Evolutionary conservation across 2,113 vertebrate species (phyloP), one percentile per base, ranked within the genome.

Genomic region (Corythornis madagascariensis): DNA sequence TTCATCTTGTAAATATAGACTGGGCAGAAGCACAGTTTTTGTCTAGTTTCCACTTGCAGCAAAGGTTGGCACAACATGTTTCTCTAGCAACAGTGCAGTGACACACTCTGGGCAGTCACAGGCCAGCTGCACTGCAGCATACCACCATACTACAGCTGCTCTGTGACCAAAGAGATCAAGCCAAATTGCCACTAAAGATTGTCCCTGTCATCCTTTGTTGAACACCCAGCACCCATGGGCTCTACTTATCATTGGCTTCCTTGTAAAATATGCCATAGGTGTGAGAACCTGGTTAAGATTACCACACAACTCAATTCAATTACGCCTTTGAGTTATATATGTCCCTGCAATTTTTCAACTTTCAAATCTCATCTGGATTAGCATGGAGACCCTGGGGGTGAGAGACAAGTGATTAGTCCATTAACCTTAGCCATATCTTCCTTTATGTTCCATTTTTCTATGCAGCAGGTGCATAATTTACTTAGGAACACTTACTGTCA

Each of bases 391-490:
- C 89, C 85, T 85, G 89, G 69, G 84, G 93, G 93, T 95, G 96
- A 97, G 65, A 95, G 93, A 94, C 69, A 86, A 88, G 94, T 96
- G 90, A 96, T 80, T 93, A 93, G 88, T 89, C 93, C 94, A 92
- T 94, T 94, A 95, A 95, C 94, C 95, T 93, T 90, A 95, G 88
- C 74, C 86, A 81, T 76, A 80, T 76, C 85, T 89, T 80, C 83
- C 90, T 71, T 64, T 63, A 38, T 47, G 59, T 88, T 96, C 87
- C 94, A 76, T 83, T 85, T 83, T 86, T 82, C 66, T 42, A 53
- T 76, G 75, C 89, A 93, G 91, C 78, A 92, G 92, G 89, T 84
- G 66, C 78, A 84, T 96, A 86, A 90, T 93, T 96, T 96, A 94
- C 81, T 92, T 79, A 83, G 92, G 74, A 80, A 90, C 91, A 93